These are phyloP conservation scores for Nestor notabilis DNA, from an alignment of 2,113 vertebrate species.

Conservation along the genomic window DNA sequence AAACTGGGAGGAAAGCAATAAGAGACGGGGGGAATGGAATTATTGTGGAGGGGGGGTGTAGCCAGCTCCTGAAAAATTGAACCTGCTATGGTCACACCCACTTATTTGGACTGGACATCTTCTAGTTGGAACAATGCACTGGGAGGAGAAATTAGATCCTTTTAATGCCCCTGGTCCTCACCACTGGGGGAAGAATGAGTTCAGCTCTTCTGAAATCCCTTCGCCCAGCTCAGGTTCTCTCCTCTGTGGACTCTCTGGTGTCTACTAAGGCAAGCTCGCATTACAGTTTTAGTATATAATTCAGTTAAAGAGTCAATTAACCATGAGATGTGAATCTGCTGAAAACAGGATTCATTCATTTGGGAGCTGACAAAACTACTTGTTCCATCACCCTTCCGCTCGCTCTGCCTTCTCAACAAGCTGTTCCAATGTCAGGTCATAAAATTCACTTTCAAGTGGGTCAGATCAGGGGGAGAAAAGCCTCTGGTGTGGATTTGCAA, in stretches of 20 bases:
- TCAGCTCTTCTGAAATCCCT: background rate
- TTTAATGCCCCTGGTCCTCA: background rate
- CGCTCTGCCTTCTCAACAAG: background rate
- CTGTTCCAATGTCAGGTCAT: background rate
- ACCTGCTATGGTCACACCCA: background rate
- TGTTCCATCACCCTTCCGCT: background rate
- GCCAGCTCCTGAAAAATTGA: background rate
- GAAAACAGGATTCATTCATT: slow-evolving; percentile 44
- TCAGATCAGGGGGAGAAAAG: background rate
- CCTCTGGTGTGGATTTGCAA: background rate
- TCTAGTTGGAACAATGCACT: background rate
- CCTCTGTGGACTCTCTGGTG: background rate
- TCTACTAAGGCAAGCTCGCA: background rate
- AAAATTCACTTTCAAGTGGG: background rate
- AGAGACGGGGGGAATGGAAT: background rate
- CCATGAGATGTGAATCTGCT: background rate
- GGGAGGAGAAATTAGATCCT: background rate
- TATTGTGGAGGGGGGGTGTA: background rate
- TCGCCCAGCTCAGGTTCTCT: background rate
- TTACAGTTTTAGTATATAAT: background rate
- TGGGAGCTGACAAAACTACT: slow-evolving; percentile 34
- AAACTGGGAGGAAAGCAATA: background rate
- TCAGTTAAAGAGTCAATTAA: slow-evolving; percentile 48
- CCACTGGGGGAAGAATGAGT: background rate
- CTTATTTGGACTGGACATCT: background rate